Conservation (phyloP, 1,140 invertebrate species). For the Lysiphlebus fabarum region DNA sequence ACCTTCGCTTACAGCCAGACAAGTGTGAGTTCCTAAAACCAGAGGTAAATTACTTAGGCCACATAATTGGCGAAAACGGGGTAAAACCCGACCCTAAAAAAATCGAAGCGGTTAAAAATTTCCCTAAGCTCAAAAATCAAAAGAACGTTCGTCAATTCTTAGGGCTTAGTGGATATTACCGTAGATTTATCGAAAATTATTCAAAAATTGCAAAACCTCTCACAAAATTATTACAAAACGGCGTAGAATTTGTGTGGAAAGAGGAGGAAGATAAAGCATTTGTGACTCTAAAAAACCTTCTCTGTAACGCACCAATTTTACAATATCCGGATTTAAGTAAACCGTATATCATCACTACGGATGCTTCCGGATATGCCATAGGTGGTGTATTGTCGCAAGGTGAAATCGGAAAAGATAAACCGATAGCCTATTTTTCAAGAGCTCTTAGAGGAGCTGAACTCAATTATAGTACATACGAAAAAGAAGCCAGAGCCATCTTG, state of each 20-base stretch:
- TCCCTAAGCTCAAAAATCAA: neutral
- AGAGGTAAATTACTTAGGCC: constrained; percentile 1
- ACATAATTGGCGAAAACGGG: neutral
- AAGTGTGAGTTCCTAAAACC: neutral
- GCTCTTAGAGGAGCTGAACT: no score
- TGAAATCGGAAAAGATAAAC: no score
- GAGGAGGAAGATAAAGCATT: neutral
- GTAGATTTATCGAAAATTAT: neutral
- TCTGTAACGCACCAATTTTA: neutral
- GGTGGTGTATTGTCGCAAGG: no score
- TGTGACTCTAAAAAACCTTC: neutral
- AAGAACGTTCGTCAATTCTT: neutral
- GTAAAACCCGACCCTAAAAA: neutral
- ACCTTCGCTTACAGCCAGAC: neutral
- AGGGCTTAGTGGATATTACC: neutral
- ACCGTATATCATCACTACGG: no score
- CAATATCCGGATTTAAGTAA: constrained; percentile 1
- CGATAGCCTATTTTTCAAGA: no score
- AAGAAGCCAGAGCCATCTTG: no score
- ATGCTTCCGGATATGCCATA: no score
- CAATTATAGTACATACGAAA: no score
- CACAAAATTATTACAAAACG: neutral
- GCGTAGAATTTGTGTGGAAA: neutral
- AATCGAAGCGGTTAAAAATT: neutral
- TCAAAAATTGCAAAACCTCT: neutral